Base-by-base conservation (phyloP, 2,113 vertebrate species). In the Epinephelus cyanopodus region DNA sequence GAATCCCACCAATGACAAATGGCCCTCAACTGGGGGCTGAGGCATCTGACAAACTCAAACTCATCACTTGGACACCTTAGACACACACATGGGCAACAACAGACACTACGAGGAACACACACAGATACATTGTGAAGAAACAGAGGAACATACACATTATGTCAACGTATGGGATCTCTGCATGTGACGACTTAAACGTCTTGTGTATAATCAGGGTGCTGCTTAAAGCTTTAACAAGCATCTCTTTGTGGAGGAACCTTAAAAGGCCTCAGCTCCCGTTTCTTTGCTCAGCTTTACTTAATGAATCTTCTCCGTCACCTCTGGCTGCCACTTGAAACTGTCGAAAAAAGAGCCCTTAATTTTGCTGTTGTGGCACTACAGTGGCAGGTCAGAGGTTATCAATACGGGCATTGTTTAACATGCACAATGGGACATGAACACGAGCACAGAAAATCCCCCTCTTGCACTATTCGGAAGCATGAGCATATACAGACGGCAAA, bases 1-100 rank as follows among this genome's bases (percentile, higher is more conserved):
- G 97, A 98, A 99, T 97, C 97, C 97, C 95, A 96, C 96, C 96
- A 96, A 97, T 99, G 98, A 99, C 97, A 98, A 99, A 99, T 99
- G 97, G 97, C 97, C 96, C 94, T 87, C 93, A 96, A 96, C 93
- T 96, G 96, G 92, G 95, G 95, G 96, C 96, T 93, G 94, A 97
- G 96, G 96, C 98, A 98, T 98, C 95, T 98, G 97, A 98, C 97
- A 98, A 97, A 97, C 95, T 97, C 96, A 95, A 92, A 97, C 95
- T 97, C 95, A 97, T 96, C 96, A 93, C 86, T 84, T 54, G 77
- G 74, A 89, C 63, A 63, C 71, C 58, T 60, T 3, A 33, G n/a
- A 53, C 83, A 56, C 61, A 78, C 54, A 71, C 14, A 76, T 21
- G 0, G 42, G 39, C 14, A 73, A 78, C 61, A 63, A 13, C 61